Conservation (phyloP, 2,113 vertebrate genomes). For the Tragelaphus scriptus region DNA sequence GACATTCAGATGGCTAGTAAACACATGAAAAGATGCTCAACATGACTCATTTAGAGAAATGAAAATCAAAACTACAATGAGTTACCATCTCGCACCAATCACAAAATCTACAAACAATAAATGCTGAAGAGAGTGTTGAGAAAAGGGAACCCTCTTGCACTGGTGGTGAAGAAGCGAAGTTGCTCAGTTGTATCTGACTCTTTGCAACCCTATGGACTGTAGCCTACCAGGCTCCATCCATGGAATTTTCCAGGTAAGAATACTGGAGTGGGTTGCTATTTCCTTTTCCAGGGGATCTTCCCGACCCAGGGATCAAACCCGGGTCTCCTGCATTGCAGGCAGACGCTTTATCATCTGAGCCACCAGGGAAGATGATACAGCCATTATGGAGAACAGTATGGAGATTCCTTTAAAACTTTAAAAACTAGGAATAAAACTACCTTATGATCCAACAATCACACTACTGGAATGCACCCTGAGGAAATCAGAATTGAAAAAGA, state of each 20-base stretch:
- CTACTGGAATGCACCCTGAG: neutral
- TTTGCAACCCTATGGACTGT: too few relatives aligned
- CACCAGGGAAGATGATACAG: neutral
- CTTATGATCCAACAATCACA: neutral
- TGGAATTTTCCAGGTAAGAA: too few relatives aligned
- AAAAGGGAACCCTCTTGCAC: neutral
- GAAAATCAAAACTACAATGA: neutral
- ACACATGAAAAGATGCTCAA: neutral
- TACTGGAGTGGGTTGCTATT: too few relatives aligned
- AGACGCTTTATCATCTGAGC: too few relatives aligned
- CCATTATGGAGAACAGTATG: neutral
- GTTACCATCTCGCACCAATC: neutral
- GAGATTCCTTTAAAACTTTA: neutral
- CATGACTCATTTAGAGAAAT: neutral
- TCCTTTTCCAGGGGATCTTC: too few relatives aligned
- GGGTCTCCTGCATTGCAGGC: too few relatives aligned
- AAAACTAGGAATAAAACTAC: neutral
- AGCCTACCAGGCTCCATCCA: too few relatives aligned
- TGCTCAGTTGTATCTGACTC: too few relatives aligned
- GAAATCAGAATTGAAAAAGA: neutral
- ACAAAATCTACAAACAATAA: neutral
- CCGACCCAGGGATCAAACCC: too few relatives aligned
- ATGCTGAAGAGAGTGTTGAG: neutral
- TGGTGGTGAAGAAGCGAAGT: too few relatives aligned
- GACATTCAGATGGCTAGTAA: neutral